Evolutionary conservation across 2,797 vertebrate species (phyloP).

Genomic region (Macropus fuliginosus): DNA sequence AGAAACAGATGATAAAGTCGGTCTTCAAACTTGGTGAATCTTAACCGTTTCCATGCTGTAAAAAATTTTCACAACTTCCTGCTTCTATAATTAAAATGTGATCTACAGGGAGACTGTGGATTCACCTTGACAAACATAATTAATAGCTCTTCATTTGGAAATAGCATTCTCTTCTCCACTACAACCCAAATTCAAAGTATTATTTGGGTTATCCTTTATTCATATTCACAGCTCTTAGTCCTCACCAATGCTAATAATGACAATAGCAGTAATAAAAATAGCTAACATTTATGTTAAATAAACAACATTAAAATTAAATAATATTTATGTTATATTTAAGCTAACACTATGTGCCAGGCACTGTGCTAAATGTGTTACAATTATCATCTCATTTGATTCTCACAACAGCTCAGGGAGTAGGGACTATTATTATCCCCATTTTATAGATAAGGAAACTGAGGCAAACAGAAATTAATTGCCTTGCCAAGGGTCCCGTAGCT

Average conservation of each 20-base stretch:
- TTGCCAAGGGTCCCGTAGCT: not conserved
- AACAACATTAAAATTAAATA: too few species aligned
- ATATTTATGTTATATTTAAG: too few species aligned
- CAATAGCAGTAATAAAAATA: not conserved
- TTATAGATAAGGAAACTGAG: not conserved
- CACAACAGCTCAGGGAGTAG: not conserved
- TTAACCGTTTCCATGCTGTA: not conserved
- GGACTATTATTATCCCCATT: not conserved
- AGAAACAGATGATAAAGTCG: not conserved
- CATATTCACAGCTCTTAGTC: not conserved
- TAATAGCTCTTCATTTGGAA: not conserved
- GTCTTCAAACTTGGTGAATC: not conserved
- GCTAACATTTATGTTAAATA: not conserved
- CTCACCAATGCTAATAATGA: not conserved
- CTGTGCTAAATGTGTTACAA: not conserved
- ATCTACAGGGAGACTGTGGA: not conserved
- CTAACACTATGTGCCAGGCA: too few species aligned
- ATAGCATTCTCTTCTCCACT: not conserved
- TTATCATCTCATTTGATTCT: not conserved
- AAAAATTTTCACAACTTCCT: not conserved
- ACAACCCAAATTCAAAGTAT: not conserved
- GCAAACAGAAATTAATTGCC: not conserved
- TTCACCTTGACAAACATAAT: constrained; percentile 25
- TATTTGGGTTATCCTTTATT: not conserved
- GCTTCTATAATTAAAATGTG: not conserved